Conservation (phyloP, 2,888 invertebrate genomes). For the Pollenia angustigena region DNA sequence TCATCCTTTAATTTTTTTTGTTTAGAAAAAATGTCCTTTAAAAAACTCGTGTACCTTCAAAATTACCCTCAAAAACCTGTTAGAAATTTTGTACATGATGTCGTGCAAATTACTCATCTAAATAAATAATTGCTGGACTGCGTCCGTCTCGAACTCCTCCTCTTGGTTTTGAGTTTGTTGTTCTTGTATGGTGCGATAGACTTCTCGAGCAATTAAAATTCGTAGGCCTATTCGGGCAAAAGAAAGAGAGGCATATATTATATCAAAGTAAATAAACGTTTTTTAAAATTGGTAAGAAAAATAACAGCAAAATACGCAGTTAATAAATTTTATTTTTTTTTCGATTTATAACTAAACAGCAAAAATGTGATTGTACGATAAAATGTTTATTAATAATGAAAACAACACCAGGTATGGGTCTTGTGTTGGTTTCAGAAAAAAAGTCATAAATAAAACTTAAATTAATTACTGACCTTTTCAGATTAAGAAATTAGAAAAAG, state of each 20-base stretch:
- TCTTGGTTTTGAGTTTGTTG: constrained; percentile 21
- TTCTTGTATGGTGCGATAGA: constrained; percentile 51
- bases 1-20: background rate
- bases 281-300: background rate
- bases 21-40: background rate
- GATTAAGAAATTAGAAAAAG: background rate
- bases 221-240: constrained; percentile 79
- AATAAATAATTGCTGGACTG: constrained; percentile 64
- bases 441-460: constrained; percentile 40
- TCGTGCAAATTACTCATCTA: constrained; percentile 69
- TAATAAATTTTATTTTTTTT: constrained; percentile 41
- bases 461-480: constrained; percentile 56
- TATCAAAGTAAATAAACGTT: constrained; percentile 39
- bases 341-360: background rate
- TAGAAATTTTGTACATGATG: constrained; percentile 47
- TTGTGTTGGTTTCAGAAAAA: background rate
- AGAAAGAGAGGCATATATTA: constrained; percentile 26
- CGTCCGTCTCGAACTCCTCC: constrained; percentile 45
- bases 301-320: constrained; percentile 14
- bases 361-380: constrained; percentile 25
- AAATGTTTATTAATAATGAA: constrained; percentile 23
- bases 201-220: constrained; percentile 80
- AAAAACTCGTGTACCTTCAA: background rate
- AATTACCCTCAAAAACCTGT: background rate
- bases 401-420: constrained; percentile 2